Evolutionary conservation across 2,113 vertebrate genomes (phyloP), one percentile per base, ranked within the genome.

Genomic region (Catharus minimus): DNA sequence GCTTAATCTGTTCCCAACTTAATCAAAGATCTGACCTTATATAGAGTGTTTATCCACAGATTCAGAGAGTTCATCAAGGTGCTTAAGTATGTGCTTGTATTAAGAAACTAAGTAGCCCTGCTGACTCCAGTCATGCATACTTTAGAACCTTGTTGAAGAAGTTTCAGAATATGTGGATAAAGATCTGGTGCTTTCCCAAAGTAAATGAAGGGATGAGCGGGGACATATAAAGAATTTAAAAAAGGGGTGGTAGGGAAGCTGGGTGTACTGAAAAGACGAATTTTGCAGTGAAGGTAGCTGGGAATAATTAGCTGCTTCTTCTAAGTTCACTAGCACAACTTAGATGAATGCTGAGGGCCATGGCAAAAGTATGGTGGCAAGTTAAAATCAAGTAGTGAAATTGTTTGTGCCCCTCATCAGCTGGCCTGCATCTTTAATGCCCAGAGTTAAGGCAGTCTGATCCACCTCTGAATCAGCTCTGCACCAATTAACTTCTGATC

Each of bases 171-270:
- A 64, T 6, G 8, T 64, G 16, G 19, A 43, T 75, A 79, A 82
- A 78, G 18, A 58, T 39, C 30, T 62, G 28, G 4, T 71, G 33
- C 43, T 80, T 93, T 82, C 68, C 55, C 56, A 49, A 38, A 64
- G 26, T 30, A 28, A 76, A 76, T 61, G 17, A 57, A 90, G 11
- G 32, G 9, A 52, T 58, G 32, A 86, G 16, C 41, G 58, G 32
- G 80, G 27, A 81, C 58, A 77, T 50, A 38, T 1, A 26, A 60
- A 69, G 38, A 61, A 57, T 28, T n/a, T 23, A 13, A 52, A 82
- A 76, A 14, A 4, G 1, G 5, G 0, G 2, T 39, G 39, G 39
- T 39, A 2, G 5, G 16, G 13, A 44, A 14, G 1, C 13, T 39
- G 13, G 1, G 1, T 69, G 3, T 28, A 57, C 14, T 64, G 17